Base-by-base conservation (phyloP, 2,113 vertebrate species). In the Rattus rattus region DNA sequence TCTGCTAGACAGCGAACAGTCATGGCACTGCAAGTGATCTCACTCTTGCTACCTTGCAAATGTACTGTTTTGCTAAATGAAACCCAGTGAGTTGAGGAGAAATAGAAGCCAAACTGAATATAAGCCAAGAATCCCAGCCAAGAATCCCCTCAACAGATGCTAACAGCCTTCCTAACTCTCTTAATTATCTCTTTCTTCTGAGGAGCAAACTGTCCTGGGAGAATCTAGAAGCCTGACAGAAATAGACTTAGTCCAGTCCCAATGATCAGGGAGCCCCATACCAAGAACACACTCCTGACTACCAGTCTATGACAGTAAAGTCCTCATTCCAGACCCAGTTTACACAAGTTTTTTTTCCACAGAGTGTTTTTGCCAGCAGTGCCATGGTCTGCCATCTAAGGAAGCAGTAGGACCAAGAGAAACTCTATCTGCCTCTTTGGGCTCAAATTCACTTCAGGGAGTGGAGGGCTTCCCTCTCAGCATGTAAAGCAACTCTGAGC, bases 21-120 rank as follows among this genome's bases (percentile, higher is more conserved):
- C 52, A 81, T 0, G 20, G 26, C 26, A 49, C 2, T 49, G 8
- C 43, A 92, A 92, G 33, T 47, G 80, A 87, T 36, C 80, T 90
- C 73, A 84, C 5, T 59, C 28, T 56, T 67, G 65, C 4, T 65
- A 67, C 36, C 61, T 67, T 88, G 65, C 65, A 85, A 92, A 85
- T 49, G 28, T 17, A 39, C 24, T 73, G 26, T 36, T 73, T 92
- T 88, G 52, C n/a, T 80, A 92, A 20, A 80, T 75, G 76, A 97
- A 72, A 17, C 47, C 63, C 52, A 86, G 88, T 30, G 7, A 94
- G 77, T 2, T 9, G 3, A 85, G 54, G 9, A 85, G 24, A 88
- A 69, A 73, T 0, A 77, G 83, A 94, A 83, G 67, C 2, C 67
- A 39, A 96, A 96, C 59, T 69, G 24, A 89, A 59, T 63, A 39